These are phyloP conservation scores for Jordanella pulchra DNA, from an alignment of 2,797 vertebrate species.

Conservation along the genomic window DNA sequence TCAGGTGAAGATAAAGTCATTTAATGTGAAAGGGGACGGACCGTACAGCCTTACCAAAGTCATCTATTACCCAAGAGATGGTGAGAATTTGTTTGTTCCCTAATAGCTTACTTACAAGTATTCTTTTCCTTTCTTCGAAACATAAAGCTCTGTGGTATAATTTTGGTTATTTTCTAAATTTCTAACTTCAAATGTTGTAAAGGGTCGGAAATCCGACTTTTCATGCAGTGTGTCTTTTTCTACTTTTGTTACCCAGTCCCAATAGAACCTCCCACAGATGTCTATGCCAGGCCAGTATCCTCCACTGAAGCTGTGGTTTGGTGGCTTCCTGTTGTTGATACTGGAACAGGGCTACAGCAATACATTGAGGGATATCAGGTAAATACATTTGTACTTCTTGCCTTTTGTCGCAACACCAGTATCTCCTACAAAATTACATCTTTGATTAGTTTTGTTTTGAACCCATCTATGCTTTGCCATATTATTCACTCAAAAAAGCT, in stretches of 20 bases:
- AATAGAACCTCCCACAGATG: constrained; percentile 87
- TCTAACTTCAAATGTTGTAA: neutral
- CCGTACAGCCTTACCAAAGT: constrained; percentile 88
- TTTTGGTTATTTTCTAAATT: neutral
- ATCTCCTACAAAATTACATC: neutral
- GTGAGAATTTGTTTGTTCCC: constrained; percentile 65
- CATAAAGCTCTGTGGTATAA: neutral
- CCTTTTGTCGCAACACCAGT: neutral
- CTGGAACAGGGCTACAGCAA: constrained; percentile 82
- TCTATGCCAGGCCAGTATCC: constrained; percentile 88
- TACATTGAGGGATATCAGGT: constrained; percentile 92
- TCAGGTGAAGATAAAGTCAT: constrained; percentile 94
- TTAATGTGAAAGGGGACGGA: constrained; percentile 94
- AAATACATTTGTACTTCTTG: neutral
- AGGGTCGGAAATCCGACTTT: too few species aligned
- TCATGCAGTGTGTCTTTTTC: constrained; percentile 1
- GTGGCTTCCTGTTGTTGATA: constrained; percentile 88
- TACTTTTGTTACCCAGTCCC: constrained; percentile 80
- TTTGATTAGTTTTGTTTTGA: neutral
- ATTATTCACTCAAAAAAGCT: neutral
- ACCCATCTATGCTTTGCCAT: neutral
- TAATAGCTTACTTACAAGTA: too few species aligned
- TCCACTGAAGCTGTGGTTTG: constrained; percentile 92
- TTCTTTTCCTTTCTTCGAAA: neutral
- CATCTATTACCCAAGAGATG: constrained; percentile 91